Evolutionary conservation across 2,113 vertebrate genomes (phyloP).

Genomic region (Lycocorax pyrrhopterus): DNA sequence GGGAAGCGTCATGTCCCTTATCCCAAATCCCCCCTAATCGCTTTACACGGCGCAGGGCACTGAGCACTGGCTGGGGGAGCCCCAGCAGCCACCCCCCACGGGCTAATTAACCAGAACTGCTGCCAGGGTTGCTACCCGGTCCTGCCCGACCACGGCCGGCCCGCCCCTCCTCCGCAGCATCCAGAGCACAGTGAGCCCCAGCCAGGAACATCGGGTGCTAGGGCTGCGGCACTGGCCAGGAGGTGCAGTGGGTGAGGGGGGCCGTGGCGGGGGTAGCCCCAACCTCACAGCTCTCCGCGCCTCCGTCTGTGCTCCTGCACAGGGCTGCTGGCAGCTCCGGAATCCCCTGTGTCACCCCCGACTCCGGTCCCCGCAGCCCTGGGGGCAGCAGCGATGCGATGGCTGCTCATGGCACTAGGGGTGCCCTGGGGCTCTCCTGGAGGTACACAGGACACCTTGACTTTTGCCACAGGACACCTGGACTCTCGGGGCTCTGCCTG

Average conservation of each 20-base stretch:
- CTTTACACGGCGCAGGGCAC: neutral
- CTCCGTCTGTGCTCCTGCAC: neutral
- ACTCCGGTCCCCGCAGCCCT: neutral
- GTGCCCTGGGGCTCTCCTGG: neutral
- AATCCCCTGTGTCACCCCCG: neutral
- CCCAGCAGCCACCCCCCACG: neutral
- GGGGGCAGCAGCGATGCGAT: neutral
- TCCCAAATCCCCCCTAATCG: neutral
- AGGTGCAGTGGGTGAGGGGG: neutral
- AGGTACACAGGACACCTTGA: constrained; percentile 25
- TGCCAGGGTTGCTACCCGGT: neutral
- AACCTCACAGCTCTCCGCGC: too few relatives aligned
- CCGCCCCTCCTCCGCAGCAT: neutral
- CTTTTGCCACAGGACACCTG: neutral
- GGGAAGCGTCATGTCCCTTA: constrained; percentile 10
- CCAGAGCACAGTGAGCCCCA: neutral
- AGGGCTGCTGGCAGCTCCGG: neutral
- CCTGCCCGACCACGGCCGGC: neutral
- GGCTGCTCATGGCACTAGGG: neutral
- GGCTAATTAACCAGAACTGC: neutral
- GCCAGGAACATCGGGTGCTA: neutral
- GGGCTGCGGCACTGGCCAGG: neutral
- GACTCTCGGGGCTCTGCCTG: neutral
- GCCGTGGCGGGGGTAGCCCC: fast-evolving
- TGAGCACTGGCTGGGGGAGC: neutral